Evolutionary conservation across 2,888 invertebrate genomes (phyloP).

Genomic region (Punctoribates punctum): DNA sequence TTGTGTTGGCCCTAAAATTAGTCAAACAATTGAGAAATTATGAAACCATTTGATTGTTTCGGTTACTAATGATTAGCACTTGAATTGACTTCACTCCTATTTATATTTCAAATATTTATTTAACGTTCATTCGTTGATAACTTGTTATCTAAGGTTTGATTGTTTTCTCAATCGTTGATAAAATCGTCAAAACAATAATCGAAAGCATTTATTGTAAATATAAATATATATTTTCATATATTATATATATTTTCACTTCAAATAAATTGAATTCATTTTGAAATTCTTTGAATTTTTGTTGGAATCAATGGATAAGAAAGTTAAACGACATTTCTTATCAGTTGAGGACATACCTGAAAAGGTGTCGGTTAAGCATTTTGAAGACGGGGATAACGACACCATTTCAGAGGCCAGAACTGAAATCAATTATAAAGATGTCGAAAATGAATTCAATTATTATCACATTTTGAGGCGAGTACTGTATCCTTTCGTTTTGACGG

Average conservation of each 20-base stretch:
- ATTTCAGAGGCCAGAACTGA: not conserved
- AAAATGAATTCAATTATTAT: conserved; percentile 11
- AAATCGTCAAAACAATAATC: too few species aligned
- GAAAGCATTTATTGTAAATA: too few species aligned
- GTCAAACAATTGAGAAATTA: not conserved
- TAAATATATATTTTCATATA: too few species aligned
- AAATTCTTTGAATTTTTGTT: too few species aligned
- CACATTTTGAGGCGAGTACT: not conserved
- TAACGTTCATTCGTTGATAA: not conserved
- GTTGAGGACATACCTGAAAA: too few species aligned
- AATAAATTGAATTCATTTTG: too few species aligned
- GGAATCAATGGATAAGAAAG: too few species aligned
- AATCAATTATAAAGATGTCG: not conserved
- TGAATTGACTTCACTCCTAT: not conserved
- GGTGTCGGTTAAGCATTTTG: not conserved
- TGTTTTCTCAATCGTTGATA: too few species aligned
- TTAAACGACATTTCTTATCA: too few species aligned
- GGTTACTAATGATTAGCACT: not conserved
- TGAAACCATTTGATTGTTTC: conserved; percentile 8
- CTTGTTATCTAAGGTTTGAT: too few species aligned
- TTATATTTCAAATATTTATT: not conserved
- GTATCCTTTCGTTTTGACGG: not conserved
- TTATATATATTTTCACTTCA: too few species aligned
- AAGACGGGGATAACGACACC: not conserved
- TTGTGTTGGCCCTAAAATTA: not conserved